A percentile compares a stretch with the other conserved stretches of the same genome.
Conservation (phyloP, 1,140 invertebrate genomes). For the Aphelinus atriplicis region DNA sequence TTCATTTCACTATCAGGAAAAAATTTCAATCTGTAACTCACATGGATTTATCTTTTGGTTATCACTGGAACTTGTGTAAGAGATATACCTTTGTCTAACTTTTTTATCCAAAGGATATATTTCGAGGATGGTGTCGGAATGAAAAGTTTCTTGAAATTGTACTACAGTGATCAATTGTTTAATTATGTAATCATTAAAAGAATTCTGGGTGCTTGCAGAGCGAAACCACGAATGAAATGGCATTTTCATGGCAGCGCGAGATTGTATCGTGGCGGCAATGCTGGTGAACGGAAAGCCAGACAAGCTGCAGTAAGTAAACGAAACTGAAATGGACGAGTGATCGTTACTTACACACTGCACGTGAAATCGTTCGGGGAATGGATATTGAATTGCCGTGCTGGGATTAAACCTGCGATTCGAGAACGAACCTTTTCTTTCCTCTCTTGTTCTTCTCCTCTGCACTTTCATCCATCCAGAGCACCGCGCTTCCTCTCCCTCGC, state of each 20-base stretch:
- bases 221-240: conserved; percentile 38
- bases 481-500: conserved; percentile 3
- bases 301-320: conserved; percentile 47
- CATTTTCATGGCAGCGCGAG: conserved; percentile 16
- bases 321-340: conserved; percentile 46
- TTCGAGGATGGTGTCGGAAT: no score
- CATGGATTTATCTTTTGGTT: no score
- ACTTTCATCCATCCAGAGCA: conserved; percentile 28
- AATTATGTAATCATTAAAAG: conserved; percentile 37
- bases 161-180: conserved; percentile 14
- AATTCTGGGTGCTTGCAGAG: background rate
- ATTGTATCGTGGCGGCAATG: conserved; percentile 4
- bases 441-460: conserved; percentile 18
- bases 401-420: conserved; percentile 45
- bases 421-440: conserved; percentile 35
- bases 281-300: conserved; percentile 26
- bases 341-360: conserved; percentile 43
- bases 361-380: conserved; percentile 47
- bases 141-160: background rate
- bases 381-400: conserved; percentile 47
- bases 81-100: no score
- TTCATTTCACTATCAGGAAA: no score
- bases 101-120: no score
- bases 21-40: no score
- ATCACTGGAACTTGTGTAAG: no score